These are phyloP conservation scores for Sula dactylatra DNA, from an alignment of 2,113 vertebrate species.

Conservation along the genomic window DNA sequence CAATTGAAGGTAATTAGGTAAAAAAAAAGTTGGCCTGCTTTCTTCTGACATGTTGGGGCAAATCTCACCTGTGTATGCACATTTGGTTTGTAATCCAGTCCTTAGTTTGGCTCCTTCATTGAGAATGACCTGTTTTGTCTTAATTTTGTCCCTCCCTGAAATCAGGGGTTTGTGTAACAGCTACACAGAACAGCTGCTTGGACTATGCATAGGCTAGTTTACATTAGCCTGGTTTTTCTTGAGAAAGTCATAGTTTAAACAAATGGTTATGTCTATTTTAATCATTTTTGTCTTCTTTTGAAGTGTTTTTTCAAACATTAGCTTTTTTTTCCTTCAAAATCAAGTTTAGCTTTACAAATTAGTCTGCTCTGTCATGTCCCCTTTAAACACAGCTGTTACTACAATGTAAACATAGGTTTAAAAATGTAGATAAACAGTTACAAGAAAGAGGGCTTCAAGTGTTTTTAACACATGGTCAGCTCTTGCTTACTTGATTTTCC, in stretches of 20 bases:
- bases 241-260: slow-evolving; percentile 83
- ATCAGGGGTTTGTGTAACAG: slow-evolving; percentile 33
- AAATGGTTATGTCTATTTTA: slow-evolving; percentile 85
- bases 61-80: not conserved
- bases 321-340: slow-evolving; percentile 67
- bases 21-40: not conserved
- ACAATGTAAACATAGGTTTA: slow-evolving; percentile 77
- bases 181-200: slow-evolving; percentile 76
- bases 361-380: slow-evolving; percentile 76
- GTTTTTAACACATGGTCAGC: slow-evolving; percentile 77
- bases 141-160: slow-evolving; percentile 21
- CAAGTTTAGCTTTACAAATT: slow-evolving; percentile 81
- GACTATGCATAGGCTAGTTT: slow-evolving; percentile 71
- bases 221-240: slow-evolving; percentile 79
- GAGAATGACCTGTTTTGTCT: slow-evolving; percentile 61
- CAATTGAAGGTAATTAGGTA: not conserved
- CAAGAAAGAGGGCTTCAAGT: slow-evolving; percentile 75
- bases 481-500: slow-evolving; percentile 73
- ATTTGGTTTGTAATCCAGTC: not conserved
- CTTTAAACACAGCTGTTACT: slow-evolving; percentile 85
- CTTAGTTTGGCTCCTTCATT: slow-evolving; percentile 20
- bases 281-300: slow-evolving; percentile 84
- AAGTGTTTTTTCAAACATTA: slow-evolving; percentile 79
- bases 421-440: slow-evolving; percentile 79
- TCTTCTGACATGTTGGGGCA: not conserved